These are phyloP conservation scores for Gonatopus flavifemur DNA, from an alignment of 1,140 invertebrate species.

Conservation along the genomic window DNA sequence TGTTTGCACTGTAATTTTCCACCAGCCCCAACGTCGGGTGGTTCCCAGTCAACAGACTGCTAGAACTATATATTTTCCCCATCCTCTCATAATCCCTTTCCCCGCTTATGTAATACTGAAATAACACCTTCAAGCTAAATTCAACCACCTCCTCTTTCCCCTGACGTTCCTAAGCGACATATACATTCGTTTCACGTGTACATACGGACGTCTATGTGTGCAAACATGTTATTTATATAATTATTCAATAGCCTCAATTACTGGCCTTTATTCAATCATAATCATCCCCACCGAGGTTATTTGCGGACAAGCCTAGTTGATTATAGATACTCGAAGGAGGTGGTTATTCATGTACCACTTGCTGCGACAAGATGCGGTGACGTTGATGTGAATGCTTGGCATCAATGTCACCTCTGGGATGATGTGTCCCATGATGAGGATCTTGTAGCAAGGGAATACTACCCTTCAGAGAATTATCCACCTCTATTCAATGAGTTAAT, in stretches of 20 bases:
- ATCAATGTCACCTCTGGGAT: too few species aligned
- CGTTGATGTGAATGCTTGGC: too few species aligned
- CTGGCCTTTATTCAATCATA: conserved; percentile 57
- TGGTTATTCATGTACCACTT: conserved; percentile 27
- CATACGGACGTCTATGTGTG: conserved; percentile 15
- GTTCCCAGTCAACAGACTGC: conserved; percentile 25
- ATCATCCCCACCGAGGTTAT: conserved; percentile 54
- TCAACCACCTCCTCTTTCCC: conserved; percentile 14
- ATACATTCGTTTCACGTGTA: conserved; percentile 12
- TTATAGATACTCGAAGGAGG: conserved; percentile 54
- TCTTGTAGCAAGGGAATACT: too few species aligned
- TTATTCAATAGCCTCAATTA: conserved; percentile 59
- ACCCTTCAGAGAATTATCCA: too few species aligned
- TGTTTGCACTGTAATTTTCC: conserved; percentile 50
- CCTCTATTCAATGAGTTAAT: too few species aligned
- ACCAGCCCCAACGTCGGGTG: conserved; percentile 28
- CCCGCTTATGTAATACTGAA: conserved; percentile 38
- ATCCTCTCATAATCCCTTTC: conserved; percentile 15
- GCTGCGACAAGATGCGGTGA: too few species aligned
- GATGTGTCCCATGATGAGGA: too few species aligned
- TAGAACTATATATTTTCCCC: conserved; percentile 11
- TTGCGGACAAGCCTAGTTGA: conserved; percentile 58
- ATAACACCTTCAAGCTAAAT: conserved; percentile 46
- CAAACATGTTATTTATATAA: conserved; percentile 55
- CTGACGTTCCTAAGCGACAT: background rate